These are phyloP conservation scores for Platysternon megacephalum DNA, from an alignment of 2,113 vertebrate genomes.

Conservation along the genomic window DNA sequence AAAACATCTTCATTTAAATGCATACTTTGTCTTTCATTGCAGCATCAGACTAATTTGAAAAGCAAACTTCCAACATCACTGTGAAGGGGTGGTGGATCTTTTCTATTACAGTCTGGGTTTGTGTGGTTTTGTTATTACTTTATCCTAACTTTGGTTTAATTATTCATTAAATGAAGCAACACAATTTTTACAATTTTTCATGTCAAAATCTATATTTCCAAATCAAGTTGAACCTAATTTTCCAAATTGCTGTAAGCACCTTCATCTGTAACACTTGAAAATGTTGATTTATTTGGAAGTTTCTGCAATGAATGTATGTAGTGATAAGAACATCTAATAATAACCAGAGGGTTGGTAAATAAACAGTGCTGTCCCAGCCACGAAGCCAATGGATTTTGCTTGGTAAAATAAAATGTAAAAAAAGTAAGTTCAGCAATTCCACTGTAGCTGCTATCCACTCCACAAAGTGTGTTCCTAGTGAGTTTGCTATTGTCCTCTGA, in stretches of 20 bases:
- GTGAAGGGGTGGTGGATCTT: neutral
- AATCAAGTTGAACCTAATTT: constrained; percentile 38
- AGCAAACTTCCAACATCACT: neutral
- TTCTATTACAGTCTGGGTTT: neutral
- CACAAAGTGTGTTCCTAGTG: constrained; percentile 31
- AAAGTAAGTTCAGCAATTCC: constrained; percentile 30
- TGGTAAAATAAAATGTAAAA: constrained; percentile 29
- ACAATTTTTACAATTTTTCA: constrained; percentile 29
- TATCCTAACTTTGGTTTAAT: constrained; percentile 22
- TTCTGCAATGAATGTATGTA: constrained; percentile 39
- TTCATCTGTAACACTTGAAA: constrained; percentile 49
- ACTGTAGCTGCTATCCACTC: neutral
- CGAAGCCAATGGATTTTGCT: constrained; percentile 22
- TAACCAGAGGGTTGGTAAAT: constrained; percentile 53
- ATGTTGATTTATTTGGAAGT: constrained; percentile 54
- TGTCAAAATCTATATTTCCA: constrained; percentile 39
- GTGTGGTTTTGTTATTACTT: neutral
- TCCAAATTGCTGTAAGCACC: constrained; percentile 34
- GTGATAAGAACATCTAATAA: constrained; percentile 54
- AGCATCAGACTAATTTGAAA: constrained; percentile 9
- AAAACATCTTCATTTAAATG: constrained; percentile 25
- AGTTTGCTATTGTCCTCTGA: constrained; percentile 26
- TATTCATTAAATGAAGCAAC: constrained; percentile 53
- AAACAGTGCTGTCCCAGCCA: constrained; percentile 16
- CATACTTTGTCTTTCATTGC: neutral